Percentiles rank a stretch among this genome's conserved stretches.
Evolutionary conservation across 2,888 invertebrate species (phyloP).

Genomic region (Caenorhabditis uteleia): DNA sequence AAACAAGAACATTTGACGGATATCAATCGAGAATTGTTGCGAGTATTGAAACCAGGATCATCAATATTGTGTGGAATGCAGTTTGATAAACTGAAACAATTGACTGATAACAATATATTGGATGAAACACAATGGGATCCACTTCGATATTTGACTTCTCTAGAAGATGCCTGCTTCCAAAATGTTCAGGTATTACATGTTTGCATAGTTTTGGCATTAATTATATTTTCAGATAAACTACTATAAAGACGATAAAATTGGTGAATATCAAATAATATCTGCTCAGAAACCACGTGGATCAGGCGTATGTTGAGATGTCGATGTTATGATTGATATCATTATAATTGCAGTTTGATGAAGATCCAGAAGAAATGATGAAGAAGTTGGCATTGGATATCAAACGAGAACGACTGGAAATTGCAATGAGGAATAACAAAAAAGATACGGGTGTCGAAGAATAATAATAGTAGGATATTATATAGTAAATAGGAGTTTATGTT

Average conservation of each 20-base stretch:
- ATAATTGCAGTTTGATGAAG: conserved; percentile 6
- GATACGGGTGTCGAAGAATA: conserved; percentile 1
- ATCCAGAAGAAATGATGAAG: conserved; percentile 35
- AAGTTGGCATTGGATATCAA: conserved; percentile 35
- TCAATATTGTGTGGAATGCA: conserved; percentile 58
- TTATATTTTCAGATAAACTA: conserved; percentile 32
- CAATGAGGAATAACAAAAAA: conserved; percentile 29
- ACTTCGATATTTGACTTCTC: conserved; percentile 47
- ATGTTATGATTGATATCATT: background rate
- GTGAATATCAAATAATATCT: conserved; percentile 53
- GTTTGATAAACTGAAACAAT: conserved; percentile 45
- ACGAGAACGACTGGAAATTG: conserved; percentile 19
- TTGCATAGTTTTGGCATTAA: background rate
- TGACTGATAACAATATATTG: conserved; percentile 51
- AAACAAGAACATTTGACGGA: conserved; percentile 46
- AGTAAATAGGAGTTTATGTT: too few relatives aligned
- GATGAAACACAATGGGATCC: conserved; percentile 55
- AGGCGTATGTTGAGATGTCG: conserved; percentile 3
- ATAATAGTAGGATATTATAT: too few relatives aligned
- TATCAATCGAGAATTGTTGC: conserved; percentile 54
- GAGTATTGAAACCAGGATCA: conserved; percentile 59
- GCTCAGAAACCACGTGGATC: conserved; percentile 40
- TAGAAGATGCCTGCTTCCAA: conserved; percentile 56
- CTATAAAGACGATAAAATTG: conserved; percentile 15
- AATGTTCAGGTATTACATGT: conserved; percentile 50